These are phyloP conservation scores for Sturnus vulgaris DNA, from an alignment of 2,113 vertebrate species.

Conservation along the genomic window DNA sequence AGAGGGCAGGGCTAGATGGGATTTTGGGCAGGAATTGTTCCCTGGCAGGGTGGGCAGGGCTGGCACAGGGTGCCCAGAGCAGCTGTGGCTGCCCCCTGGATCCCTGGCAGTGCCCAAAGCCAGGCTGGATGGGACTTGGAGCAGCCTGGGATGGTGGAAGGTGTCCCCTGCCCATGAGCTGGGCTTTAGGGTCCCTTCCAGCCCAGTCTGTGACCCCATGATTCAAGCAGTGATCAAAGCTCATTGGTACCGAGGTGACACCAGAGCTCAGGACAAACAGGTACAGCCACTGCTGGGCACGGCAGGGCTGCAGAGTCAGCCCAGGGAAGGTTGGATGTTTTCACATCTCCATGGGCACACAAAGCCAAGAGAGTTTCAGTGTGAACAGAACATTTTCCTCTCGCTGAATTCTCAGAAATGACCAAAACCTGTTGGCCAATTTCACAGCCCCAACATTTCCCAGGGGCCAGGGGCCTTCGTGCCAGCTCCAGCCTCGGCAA, in stretches of 20 bases:
- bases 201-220: background rate
- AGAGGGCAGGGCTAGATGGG: background rate
- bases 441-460: background rate
- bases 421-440: background rate
- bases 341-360: background rate
- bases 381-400: background rate
- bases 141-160: accelerated
- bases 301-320: background rate
- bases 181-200: background rate
- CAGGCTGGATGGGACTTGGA: accelerated
- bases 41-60: too few relatives aligned
- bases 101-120: background rate
- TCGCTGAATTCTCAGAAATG: background rate
- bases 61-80: background rate
- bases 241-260: background rate
- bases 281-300: background rate
- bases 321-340: background rate
- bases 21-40: background rate
- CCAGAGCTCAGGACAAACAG: accelerated
- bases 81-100: background rate
- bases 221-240: background rate
- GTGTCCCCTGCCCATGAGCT: background rate
- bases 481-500: background rate
- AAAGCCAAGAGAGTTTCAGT: background rate
- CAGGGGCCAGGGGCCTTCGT: background rate